Percentiles rank a stretch among this genome's conserved stretches.
phyloP scores from a whole-genome alignment of 1,140 invertebrate genomes.

The honey bee (Apis mellifera) region DNA sequence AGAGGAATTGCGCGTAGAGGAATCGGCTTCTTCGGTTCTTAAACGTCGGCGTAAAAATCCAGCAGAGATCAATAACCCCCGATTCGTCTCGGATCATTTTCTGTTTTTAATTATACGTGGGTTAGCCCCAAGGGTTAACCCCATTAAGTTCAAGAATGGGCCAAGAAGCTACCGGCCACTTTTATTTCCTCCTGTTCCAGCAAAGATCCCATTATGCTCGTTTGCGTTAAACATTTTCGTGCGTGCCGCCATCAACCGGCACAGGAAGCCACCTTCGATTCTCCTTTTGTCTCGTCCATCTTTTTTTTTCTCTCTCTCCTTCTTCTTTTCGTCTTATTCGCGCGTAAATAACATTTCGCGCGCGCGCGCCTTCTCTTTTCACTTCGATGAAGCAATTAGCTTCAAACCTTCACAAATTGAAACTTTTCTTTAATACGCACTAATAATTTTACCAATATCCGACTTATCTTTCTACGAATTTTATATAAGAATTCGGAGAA shows the following conservation, averaged over 20 bases:
- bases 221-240: constrained; percentile 64
- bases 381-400: constrained; percentile 22
- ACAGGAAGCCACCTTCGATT: constrained; percentile 13
- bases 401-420: too few relatives aligned
- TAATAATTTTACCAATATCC: too few relatives aligned
- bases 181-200: constrained; percentile 63
- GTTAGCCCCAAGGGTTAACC: constrained; percentile 70
- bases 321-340: constrained; percentile 15
- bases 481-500: too few relatives aligned
- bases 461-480: too few relatives aligned
- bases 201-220: constrained; percentile 67
- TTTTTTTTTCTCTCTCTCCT: too few relatives aligned
- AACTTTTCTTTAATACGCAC: neutral
- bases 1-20: neutral
- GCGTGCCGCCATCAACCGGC: constrained; percentile 33
- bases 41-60: constrained; percentile 49
- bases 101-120: constrained; percentile 75
- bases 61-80: constrained; percentile 65
- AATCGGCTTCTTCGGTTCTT: neutral
- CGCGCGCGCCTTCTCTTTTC: neutral
- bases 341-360: constrained; percentile 18
- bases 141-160: constrained; percentile 66
- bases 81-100: constrained; percentile 71
- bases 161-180: constrained; percentile 60
- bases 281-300: neutral